Percentiles rank a stretch among this genome's conserved stretches.
These are phyloP conservation scores for Suricata suricatta DNA, from an alignment of 2,113 vertebrate genomes.

Conservation along the genomic window DNA sequence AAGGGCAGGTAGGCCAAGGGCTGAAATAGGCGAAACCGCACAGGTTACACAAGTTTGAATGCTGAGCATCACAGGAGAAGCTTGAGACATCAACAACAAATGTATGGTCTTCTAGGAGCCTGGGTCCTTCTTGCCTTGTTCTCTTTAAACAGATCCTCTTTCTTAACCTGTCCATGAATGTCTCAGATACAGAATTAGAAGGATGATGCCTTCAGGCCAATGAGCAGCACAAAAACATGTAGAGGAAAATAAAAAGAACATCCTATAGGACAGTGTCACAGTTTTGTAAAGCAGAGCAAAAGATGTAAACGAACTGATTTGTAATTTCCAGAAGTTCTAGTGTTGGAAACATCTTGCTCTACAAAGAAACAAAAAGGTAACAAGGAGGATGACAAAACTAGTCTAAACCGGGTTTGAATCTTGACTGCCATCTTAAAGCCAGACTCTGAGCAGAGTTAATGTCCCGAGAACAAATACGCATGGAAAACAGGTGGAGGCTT, in stretches of 20 bases:
- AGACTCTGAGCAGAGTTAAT: not conserved
- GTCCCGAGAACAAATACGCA: not conserved
- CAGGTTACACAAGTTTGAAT: not conserved
- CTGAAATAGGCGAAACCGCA: not conserved
- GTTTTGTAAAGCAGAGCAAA: constrained; percentile 1
- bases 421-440: not conserved
- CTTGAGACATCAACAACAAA: not conserved
- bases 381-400: not conserved
- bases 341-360: not conserved
- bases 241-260: not conserved
- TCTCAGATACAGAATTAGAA: not conserved
- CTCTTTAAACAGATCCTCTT: not conserved
- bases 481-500: not conserved
- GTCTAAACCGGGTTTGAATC: not conserved
- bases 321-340: not conserved
- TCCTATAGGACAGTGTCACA: not conserved
- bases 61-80: not conserved
- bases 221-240: not conserved
- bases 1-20: not conserved
- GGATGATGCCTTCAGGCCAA: not conserved
- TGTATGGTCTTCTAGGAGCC: not conserved
- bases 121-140: not conserved
- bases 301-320: not conserved
- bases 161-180: not conserved
- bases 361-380: not conserved